Percentiles rank a stretch among this genome's conserved stretches.
Evolutionary conservation across 2,797 vertebrate genomes (phyloP).

Genomic region (Anomalospiza imberbis): DNA sequence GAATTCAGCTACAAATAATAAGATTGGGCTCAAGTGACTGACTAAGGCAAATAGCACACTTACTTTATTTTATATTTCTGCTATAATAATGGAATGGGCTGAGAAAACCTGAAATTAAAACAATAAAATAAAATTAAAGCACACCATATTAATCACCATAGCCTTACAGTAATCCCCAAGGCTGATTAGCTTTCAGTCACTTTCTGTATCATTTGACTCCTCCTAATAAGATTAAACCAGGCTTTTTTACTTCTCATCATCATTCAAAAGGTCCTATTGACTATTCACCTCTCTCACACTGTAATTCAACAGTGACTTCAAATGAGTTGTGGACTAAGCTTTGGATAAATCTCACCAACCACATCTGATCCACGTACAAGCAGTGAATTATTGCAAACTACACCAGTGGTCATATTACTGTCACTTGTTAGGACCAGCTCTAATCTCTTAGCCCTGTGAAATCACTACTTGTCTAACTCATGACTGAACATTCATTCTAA

Average conservation of each 20-base stretch:
- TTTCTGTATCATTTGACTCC: constrained; percentile 13
- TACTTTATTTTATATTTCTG: neutral
- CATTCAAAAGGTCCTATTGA: constrained; percentile 23
- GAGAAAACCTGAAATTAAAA: neutral
- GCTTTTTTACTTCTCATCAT: neutral
- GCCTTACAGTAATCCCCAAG: neutral
- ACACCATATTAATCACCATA: neutral
- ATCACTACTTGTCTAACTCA: neutral
- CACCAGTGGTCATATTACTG: neutral
- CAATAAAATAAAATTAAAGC: too few species aligned
- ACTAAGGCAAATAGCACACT: neutral
- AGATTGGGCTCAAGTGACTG: neutral
- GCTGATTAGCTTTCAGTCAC: constrained; percentile 39
- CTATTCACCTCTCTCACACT: constrained; percentile 10
- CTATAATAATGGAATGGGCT: neutral
- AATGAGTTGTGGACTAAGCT: neutral
- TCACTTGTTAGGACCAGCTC: neutral
- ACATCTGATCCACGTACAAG: neutral
- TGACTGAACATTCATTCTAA: neutral
- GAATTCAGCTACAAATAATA: neutral
- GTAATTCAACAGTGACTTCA: neutral
- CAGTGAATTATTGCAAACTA: neutral
- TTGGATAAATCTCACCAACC: neutral
- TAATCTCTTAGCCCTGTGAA: neutral
- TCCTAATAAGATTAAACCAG: constrained; percentile 43